Evolutionary conservation across 2,113 vertebrate species (phyloP).

Genomic region (Cheirogaleus medius): DNA sequence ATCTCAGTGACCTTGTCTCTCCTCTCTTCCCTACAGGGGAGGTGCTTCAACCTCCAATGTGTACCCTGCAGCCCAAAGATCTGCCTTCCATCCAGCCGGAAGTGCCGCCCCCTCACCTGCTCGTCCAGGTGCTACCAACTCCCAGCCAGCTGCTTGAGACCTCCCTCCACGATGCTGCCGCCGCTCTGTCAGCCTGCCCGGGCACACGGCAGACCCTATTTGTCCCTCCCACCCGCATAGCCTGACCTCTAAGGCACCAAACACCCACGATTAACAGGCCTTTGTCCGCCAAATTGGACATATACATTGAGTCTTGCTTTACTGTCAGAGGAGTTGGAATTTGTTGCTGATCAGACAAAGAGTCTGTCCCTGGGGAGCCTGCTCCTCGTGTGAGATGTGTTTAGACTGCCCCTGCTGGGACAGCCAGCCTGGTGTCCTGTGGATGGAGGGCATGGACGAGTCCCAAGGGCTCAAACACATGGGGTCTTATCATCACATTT

Average conservation of each 20-base stretch:
- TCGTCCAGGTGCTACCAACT: slow-evolving; percentile 67
- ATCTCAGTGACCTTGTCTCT: background rate
- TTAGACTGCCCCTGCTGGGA: slow-evolving; percentile 67
- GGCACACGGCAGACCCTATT: slow-evolving; percentile 85
- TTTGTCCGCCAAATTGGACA: slow-evolving; percentile 79
- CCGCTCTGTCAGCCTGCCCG: slow-evolving; percentile 85
- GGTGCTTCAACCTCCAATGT: slow-evolving; percentile 86
- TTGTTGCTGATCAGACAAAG: slow-evolving; percentile 92
- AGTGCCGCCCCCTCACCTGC: slow-evolving; percentile 66
- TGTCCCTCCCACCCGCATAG: slow-evolving; percentile 87
- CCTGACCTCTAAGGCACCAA: slow-evolving; percentile 76
- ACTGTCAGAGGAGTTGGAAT: slow-evolving; percentile 79
- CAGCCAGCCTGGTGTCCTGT: slow-evolving; percentile 24
- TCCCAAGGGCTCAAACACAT: background rate
- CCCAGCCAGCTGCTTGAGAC: slow-evolving; percentile 74
- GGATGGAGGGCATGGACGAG: background rate
- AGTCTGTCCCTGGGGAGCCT: slow-evolving; percentile 49
- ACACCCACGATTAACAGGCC: slow-evolving; percentile 60
- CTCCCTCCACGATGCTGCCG: slow-evolving; percentile 83
- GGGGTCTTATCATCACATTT: background rate
- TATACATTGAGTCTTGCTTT: slow-evolving; percentile 82
- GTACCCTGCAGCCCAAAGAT: background rate
- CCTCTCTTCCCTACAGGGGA: slow-evolving; percentile 83
- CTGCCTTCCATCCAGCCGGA: background rate
- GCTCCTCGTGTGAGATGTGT: slow-evolving; percentile 63